Percentiles rank a stretch among this genome's conserved stretches.
Evolutionary conservation across 2,113 vertebrate genomes (phyloP).

Genomic region (Charadrius vociferus): DNA sequence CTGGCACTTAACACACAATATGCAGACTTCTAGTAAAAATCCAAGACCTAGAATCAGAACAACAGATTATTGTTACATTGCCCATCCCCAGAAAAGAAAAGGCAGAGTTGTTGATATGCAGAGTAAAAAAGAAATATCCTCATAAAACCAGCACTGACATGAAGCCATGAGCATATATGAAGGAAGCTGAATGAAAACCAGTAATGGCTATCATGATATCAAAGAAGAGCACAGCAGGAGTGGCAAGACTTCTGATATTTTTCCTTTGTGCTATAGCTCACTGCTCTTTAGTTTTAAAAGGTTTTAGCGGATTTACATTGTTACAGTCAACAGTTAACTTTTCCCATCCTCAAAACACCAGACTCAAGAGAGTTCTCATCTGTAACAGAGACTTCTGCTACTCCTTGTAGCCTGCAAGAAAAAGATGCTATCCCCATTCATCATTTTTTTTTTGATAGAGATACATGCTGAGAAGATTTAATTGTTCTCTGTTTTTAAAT

Average conservation of each 20-base stretch:
- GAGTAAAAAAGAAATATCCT: not conserved
- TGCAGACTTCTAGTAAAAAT: fast-evolving
- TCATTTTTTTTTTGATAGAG: not conserved
- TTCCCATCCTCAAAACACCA: not conserved
- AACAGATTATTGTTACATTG: not conserved
- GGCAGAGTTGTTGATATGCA: not conserved
- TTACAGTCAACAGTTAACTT: not conserved
- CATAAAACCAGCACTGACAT: fast-evolving
- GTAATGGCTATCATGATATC: not conserved
- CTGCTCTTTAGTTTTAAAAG: not conserved
- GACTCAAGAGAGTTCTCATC: not conserved
- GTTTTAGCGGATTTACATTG: not conserved
- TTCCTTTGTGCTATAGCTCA: not conserved
- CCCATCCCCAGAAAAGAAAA: not conserved
- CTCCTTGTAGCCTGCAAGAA: not conserved
- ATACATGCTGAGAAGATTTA: not conserved
- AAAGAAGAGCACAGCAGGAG: not conserved
- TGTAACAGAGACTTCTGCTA: not conserved
- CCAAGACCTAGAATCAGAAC: not conserved
- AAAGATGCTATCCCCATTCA: not conserved
- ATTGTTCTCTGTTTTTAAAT: conserved; percentile 14
- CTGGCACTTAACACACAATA: not conserved
- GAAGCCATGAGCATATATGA: not conserved
- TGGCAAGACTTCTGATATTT: not conserved
- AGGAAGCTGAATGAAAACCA: not conserved